These are phyloP conservation scores for Hemicentrotus pulcherrimus DNA, from an alignment of 35 echinoderm and acorn worm genomes.

Conservation along the genomic window DNA sequence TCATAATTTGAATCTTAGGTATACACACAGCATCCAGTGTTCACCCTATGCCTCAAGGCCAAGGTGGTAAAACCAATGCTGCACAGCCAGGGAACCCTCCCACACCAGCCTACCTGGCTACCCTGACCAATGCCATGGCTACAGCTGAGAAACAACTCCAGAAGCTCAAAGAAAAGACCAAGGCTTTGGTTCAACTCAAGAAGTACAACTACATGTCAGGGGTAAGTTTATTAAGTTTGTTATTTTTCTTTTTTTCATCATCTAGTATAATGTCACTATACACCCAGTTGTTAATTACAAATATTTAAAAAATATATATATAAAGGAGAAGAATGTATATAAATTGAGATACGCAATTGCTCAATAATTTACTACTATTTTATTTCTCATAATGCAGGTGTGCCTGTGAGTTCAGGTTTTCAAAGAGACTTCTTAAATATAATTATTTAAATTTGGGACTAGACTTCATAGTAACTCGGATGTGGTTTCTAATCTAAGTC, in stretches of 20 bases:
- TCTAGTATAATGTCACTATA: no score
- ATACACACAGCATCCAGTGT: slow-evolving; percentile 5
- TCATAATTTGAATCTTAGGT: neutral
- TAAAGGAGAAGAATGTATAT: no score
- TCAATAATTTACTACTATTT: no score
- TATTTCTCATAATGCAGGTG: no score
- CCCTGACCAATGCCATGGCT: slow-evolving; percentile 80
- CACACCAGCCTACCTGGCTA: slow-evolving; percentile 42
- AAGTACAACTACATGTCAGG: slow-evolving; percentile 28
- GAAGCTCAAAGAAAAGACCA: slow-evolving; percentile 69
- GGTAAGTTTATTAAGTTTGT: neutral
- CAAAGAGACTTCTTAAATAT: no score
- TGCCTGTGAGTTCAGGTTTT: no score
- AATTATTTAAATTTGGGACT: no score
- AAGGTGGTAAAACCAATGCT: neutral
- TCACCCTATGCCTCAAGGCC: neutral
- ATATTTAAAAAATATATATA: neutral
- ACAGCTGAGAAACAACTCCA: slow-evolving; percentile 93
- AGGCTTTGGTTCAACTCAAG: slow-evolving; percentile 57
- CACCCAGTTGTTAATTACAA: neutral
- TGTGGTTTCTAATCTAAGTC: no score
- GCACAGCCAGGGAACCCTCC: slow-evolving; percentile 22
- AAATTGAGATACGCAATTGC: no score
- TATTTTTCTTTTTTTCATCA: neutral
- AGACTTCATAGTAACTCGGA: no score